These are phyloP conservation scores for Heliocidaris tuberculata DNA, from an alignment of 35 echinoderm and acorn worm genomes.

Conservation along the genomic window DNA sequence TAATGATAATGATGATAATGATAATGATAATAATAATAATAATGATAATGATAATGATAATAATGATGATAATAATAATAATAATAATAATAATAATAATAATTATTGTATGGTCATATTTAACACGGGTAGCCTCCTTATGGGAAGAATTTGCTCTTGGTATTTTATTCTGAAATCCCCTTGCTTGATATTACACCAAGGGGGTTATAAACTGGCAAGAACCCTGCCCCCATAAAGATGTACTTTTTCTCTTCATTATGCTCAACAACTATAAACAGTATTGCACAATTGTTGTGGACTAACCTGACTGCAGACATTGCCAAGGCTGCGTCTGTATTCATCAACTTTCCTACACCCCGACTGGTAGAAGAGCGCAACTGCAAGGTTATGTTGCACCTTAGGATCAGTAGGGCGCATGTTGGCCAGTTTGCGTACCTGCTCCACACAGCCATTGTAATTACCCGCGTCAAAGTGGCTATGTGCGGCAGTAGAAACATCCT, in stretches of 20 bases:
- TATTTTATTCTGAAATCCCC: too few relatives aligned
- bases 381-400: slow-evolving; percentile 87
- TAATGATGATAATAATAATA: too few relatives aligned
- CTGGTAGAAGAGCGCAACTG: slow-evolving; percentile 81
- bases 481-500: slow-evolving; percentile 67
- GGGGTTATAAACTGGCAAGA: not conserved
- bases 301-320: slow-evolving; percentile 82
- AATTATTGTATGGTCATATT: too few relatives aligned
- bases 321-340: slow-evolving; percentile 71
- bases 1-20: too few relatives aligned
- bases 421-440: slow-evolving; percentile 69
- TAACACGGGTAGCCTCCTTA: too few relatives aligned
- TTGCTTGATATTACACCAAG: too few relatives aligned
- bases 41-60: too few relatives aligned
- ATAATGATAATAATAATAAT: too few relatives aligned
- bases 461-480: slow-evolving; percentile 83
- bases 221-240: not conserved
- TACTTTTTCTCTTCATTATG: not conserved
- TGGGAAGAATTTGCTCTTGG: not conserved
- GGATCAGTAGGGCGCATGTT: slow-evolving; percentile 61
- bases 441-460: slow-evolving; percentile 71
- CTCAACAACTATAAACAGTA: not conserved
- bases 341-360: slow-evolving; percentile 81
- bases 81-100: too few relatives aligned
- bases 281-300: not conserved